Conservation (phyloP, 2,113 vertebrate species). For the Acanthochromis polyacanthus region DNA sequence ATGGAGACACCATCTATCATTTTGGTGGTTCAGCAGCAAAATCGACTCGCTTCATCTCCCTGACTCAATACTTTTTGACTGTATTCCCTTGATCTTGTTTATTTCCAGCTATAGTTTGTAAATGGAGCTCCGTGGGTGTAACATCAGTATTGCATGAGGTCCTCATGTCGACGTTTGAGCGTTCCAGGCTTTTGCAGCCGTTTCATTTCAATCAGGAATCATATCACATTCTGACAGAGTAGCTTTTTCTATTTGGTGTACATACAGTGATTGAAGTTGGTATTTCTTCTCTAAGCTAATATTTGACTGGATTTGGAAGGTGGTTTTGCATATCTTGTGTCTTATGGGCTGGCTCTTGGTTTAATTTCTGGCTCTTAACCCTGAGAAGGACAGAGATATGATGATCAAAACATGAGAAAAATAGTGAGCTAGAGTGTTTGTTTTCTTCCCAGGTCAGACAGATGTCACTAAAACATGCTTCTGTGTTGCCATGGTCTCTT, state of each 20-base stretch:
- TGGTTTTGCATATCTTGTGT: constrained; percentile 98
- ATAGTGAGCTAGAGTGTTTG: background rate
- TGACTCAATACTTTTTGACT: constrained; percentile 55
- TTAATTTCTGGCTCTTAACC: constrained; percentile 34
- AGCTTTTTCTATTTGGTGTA: constrained; percentile 78
- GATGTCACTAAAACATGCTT: constrained; percentile 4
- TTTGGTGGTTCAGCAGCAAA: constrained; percentile 2
- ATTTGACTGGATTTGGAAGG: constrained; percentile 69
- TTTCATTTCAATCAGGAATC: constrained; percentile 78
- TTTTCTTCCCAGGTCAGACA: background rate
- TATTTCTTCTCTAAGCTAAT: constrained; percentile 44
- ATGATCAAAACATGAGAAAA: constrained; percentile 16
- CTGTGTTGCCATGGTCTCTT: constrained; percentile 9
- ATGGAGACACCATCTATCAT: background rate
- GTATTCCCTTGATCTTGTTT: constrained; percentile 39
- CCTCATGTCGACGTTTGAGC: constrained; percentile 89
- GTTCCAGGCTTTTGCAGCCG: constrained; percentile 84
- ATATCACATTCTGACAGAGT: constrained; percentile 65
- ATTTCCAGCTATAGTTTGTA: constrained; percentile 50
- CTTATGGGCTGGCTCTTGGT: constrained; percentile 63
- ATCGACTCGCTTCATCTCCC: constrained; percentile 6
- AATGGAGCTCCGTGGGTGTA: constrained; percentile 85
- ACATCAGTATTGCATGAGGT: constrained; percentile 90
- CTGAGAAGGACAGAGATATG: constrained; percentile 2
- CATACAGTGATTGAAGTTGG: constrained; percentile 79